These are phyloP conservation scores for Caretta caretta DNA, from an alignment of 2,113 vertebrate genomes.

Conservation along the genomic window DNA sequence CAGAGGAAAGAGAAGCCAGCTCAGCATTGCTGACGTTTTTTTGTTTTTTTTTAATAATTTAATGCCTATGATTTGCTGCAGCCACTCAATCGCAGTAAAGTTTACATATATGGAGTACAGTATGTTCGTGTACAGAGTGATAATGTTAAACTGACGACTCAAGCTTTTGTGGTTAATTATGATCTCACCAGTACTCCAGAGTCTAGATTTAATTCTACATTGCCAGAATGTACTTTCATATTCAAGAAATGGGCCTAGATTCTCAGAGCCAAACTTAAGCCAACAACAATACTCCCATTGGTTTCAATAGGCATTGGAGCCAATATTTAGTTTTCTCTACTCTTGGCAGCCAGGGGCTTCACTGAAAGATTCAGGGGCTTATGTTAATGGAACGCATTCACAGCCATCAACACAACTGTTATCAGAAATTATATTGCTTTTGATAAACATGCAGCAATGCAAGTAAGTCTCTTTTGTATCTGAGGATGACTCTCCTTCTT, in stretches of 20 bases:
- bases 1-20: background rate
- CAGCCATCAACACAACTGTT: background rate
- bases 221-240: constrained; percentile 5
- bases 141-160: constrained; percentile 41
- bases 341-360: background rate
- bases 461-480: background rate
- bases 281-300: background rate
- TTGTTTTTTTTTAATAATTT: background rate
- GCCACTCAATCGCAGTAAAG: constrained; percentile 7
- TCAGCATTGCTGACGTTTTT: background rate
- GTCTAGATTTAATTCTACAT: constrained; percentile 21
- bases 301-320: background rate
- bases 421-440: background rate
- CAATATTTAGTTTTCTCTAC: background rate
- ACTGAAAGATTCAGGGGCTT: background rate
- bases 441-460: background rate
- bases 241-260: background rate
- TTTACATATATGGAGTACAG: background rate
- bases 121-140: constrained; percentile 10
- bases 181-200: constrained; percentile 19
- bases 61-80: constrained; percentile 28
- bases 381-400: rapidly evolving
- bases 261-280: background rate
- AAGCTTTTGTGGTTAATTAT: constrained; percentile 6
- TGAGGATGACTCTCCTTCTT: background rate